Evolutionary conservation across 2,888 invertebrate species (phyloP), one percentile per base, ranked within the genome.

Genomic region (Pomacea canaliculata): DNA sequence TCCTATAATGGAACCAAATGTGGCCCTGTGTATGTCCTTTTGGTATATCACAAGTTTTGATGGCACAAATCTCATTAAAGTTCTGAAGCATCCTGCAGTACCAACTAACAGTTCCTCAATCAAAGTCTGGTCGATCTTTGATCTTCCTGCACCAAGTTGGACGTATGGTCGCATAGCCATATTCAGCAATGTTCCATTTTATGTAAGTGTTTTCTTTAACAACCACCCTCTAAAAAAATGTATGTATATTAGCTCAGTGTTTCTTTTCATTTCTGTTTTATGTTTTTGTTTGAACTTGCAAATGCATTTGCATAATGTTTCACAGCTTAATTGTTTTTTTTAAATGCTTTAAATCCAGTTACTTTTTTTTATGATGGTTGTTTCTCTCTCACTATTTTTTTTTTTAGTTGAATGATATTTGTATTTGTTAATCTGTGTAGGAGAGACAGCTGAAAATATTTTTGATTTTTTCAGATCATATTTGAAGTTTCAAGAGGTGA

Each of bases 21-120:
- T 79, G 13, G 87, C 70, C 7, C 78, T 82, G 68, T 89, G 89
- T 67, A 65, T 88, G 9, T 85, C 81, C 66, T 89, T 88, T 83
- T 89, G 87, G 86, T 87, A 85, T 79, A 85, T 85, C 76, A 86
- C 88, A 86, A 84, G 85, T 73, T 88, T 88, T 8, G 70, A 77
- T 5, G 79, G 85, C 56, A 79, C 84, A 9, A 86, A 85, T n/a
- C 80, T 77, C 49, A 81, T 89, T 10, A 80, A 82, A 19, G 84
- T 85, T 10, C 79, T 81, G 68, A 59, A 83, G 60, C 68, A 69
- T 23, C 77, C 80, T 23, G 77, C 80, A 5, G 68, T 5, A 49
- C 76, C 78, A 46, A 82, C 83, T 73, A 76, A 78, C 3, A 83
- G 81, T 68, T 74, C 77, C 46, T 79, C 76, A 19, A 82, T 79